Evolutionary conservation across 2,797 vertebrate genomes (phyloP), one percentile per base, ranked within the genome.

Genomic region (Enteromius fasciolatus): DNA sequence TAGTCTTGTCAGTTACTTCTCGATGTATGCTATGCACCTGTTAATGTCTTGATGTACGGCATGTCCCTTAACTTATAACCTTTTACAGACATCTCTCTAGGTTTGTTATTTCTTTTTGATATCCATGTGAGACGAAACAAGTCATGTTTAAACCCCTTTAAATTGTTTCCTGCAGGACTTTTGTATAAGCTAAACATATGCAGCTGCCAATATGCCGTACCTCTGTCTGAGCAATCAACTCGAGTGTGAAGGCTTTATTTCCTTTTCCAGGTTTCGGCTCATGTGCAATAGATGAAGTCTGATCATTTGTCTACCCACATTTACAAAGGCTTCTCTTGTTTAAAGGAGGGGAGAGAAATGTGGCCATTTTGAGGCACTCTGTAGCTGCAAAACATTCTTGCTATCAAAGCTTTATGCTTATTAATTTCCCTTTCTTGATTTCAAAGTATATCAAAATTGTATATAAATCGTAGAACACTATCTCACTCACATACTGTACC

Each of bases 1-100:
- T 89, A 82, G 83, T 83, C 81, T 84, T 68, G 79, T 88, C 67
- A 50, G 81, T 46, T 79, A 81, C 50, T 77, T 81, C 28, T 69
- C 72, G 52, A 76, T 80, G 57, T 86, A 72, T 44, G 78, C 86
- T 87, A 87, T 88, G 87, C 77, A 86, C 82, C 78, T 81, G 33
- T 83, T 57, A 76, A 66, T 85, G 28, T 59, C 68, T 78, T 79
- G 68, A 64, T 18, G 67, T 76, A 70, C 28, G 57, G 80, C 84
- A 84, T 87, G 84, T 78, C 82, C 84, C 28, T 75, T 73, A 82
- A 75, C 80, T 75, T 82, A 63, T 64, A 74, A 59, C 72, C 46
- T 67, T 64, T 63, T 74, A 57, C 31, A 74, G 76, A 76, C 50
- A 69, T 84, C 20, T 17, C 59, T 61, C 50, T 83, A 15, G 72